Evolutionary conservation across 92 coral and sea anemone genomes (phyloP), one percentile per base, ranked within the genome.

Genomic region (Umimayanthus kanabou): DNA sequence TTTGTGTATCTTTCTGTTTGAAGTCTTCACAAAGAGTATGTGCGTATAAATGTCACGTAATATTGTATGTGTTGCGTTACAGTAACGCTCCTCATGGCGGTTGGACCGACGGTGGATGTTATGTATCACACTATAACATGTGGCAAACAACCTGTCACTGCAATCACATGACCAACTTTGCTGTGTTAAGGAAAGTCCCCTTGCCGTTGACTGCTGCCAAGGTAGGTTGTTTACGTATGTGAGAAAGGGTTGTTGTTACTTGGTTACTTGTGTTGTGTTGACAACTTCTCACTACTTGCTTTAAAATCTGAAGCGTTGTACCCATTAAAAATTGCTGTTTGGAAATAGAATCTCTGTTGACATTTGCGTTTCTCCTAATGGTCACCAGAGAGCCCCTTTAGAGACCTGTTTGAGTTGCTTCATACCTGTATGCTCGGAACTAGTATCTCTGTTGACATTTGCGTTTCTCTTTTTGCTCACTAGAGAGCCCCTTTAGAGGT

Each of bases 121-220:
- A 93, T 86, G 73, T 88, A 23, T 88, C 98, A 5, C 86, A 91
- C 76, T 95, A 91, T 87, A 95, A 92, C 80, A 72, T 87, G 4
- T 43, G 88, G 85, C 92, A 57, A 29, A 95, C 98, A 16, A 92
- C 93, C 8, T 95, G 98, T 76, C 90, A 85, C 76, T 95, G 98
- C 73, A 91, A 95, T 79, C 98, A 95, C 93, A 76, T 95, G 93
- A 95, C 98, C 30, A 95, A 95, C 92, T 95, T 95, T 65, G 98
- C 96, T 2, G 98, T 95, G 23, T 69, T 95, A 77, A 69, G 92
- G 42, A 91, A 81, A 45, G 92, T 88, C 71, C 92, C 93, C 18
- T 72, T 93, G 81, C 58, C 88, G 4, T n/a, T 91, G 16, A 33
- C 87, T 9, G 37, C 18, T 0, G 84, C 42, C 4, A 43, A 4